Evolutionary conservation across 2,797 vertebrate genomes (phyloP), one percentile per base, ranked within the genome.

Genomic region (Sebastes melanostomus): DNA sequence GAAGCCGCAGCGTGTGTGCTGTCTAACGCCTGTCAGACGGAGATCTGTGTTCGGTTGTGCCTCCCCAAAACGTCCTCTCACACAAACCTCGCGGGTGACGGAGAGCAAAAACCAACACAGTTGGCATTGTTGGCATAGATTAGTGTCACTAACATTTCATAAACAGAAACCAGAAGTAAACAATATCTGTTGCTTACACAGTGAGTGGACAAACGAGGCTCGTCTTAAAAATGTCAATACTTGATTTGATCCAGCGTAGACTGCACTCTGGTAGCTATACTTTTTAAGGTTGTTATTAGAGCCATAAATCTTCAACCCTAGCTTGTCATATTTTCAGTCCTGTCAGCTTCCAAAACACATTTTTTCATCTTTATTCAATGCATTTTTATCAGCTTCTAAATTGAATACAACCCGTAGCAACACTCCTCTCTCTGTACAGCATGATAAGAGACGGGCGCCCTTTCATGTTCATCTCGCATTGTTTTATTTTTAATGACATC

Each of bases 401-500:
- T 86, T 72, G 30, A 83, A 78, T 61, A 6, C 60, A 69, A 16
- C 22, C 61, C 2, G 1, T 11, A n/a, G 10, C 50, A 67, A 59
- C 58, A 2, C 34, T 71, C 38, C 5, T 74, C 52, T 82, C 24
- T 66, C 69, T 70, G 52, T 36, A 24, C 71, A 34, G 58, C 1
- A 0, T 55, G 59, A 79, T 85, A 66, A 85, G 50, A 82, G 63
- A 42, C 24, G 7, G 11, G 20, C 32, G 24, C 74, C 24, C 66
- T 86, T 77, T 88, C 68, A 80, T 84, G 81, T 73, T 78, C 83
- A 62, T 77, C 79, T 81, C 69, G 65, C 65, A 36, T 85, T 85
- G 80, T 88, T 88, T 84, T 84, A 80, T 67, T 85, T 86, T 83
- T 80, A 83, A 78, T 78, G 77, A 76, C 83, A 74, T 86, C 63